Conservation (phyloP, 2,888 invertebrate species). For the Tetragonisca angustula region DNA sequence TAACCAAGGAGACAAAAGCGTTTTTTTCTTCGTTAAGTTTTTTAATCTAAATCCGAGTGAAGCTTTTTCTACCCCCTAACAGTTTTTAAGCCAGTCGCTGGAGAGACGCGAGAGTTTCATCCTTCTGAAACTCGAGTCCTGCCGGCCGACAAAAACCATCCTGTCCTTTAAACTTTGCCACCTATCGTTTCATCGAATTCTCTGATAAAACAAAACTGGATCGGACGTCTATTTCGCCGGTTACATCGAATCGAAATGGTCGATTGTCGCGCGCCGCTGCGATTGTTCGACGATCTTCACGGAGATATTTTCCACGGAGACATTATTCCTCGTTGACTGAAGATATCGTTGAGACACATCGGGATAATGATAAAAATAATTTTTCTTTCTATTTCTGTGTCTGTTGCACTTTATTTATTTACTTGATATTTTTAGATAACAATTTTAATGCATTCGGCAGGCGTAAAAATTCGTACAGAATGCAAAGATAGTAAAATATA, state of each 20-base stretch:
- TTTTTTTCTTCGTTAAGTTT: constrained; percentile 27
- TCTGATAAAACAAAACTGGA: background rate
- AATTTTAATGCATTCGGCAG: no score
- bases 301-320: background rate
- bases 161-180: background rate
- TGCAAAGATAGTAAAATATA: no score
- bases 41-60: constrained; percentile 30
- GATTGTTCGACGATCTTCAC: background rate
- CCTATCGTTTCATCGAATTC: background rate
- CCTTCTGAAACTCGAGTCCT: background rate
- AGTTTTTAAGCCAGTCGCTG: constrained; percentile 15
- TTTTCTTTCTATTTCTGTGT: no score
- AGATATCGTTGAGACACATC: background rate
- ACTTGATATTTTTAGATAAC: no score
- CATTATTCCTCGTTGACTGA: background rate
- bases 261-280: background rate
- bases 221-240: no score
- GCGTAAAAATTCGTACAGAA: no score
- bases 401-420: no score
- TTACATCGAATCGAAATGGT: background rate
- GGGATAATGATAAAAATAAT: no score
- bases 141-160: background rate
- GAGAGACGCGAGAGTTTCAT: constrained; percentile 20
- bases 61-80: constrained; percentile 32
- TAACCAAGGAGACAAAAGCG: constrained; percentile 15